Evolutionary conservation across 2,113 vertebrate species (phyloP).

Genomic region (Chaetodon trifascialis): DNA sequence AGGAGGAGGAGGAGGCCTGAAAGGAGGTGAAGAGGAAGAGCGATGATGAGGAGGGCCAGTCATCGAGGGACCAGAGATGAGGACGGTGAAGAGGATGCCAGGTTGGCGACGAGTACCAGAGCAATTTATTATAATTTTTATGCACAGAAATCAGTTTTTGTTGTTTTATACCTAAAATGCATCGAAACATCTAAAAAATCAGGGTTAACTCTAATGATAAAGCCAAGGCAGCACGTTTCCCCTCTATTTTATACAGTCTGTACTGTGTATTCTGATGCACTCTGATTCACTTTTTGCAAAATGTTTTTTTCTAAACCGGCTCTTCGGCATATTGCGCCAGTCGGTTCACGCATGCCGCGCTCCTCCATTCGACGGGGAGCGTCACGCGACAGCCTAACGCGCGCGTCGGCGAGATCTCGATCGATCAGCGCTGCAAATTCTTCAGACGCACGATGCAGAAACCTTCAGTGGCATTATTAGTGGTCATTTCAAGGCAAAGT

Average conservation of each 20-base stretch:
- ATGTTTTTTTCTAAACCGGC: slow-evolving; percentile 35
- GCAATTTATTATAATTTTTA: slow-evolving; percentile 69
- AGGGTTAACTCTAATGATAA: slow-evolving; percentile 71
- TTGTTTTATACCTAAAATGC: slow-evolving; percentile 65
- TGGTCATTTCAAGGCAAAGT: slow-evolving; percentile 10
- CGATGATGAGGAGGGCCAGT: slow-evolving; percentile 59
- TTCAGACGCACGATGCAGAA: slow-evolving; percentile 12
- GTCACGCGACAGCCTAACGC: neutral
- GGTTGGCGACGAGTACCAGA: slow-evolving; percentile 58
- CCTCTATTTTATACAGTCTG: slow-evolving; percentile 62
- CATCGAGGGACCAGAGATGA: slow-evolving; percentile 67
- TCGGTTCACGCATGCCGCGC: slow-evolving; percentile 17
- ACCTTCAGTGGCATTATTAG: slow-evolving; percentile 37
- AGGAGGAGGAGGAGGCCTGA: slow-evolving; percentile 72
- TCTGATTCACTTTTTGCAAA: slow-evolving; percentile 49
- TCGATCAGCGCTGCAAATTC: slow-evolving; percentile 13
- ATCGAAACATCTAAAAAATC: slow-evolving; percentile 67
- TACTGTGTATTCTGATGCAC: slow-evolving; percentile 54
- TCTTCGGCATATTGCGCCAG: slow-evolving; percentile 25
- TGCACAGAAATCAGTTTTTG: slow-evolving; percentile 74
- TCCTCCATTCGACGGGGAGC: slow-evolving; percentile 18
- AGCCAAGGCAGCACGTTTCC: slow-evolving; percentile 63
- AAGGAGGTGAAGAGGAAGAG: slow-evolving; percentile 22
- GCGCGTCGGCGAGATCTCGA: neutral
- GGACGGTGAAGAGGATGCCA: slow-evolving; percentile 63